phyloP scores from a whole-genome alignment of 2,113 vertebrate genomes.

The Thinocorus orbignyianus region DNA sequence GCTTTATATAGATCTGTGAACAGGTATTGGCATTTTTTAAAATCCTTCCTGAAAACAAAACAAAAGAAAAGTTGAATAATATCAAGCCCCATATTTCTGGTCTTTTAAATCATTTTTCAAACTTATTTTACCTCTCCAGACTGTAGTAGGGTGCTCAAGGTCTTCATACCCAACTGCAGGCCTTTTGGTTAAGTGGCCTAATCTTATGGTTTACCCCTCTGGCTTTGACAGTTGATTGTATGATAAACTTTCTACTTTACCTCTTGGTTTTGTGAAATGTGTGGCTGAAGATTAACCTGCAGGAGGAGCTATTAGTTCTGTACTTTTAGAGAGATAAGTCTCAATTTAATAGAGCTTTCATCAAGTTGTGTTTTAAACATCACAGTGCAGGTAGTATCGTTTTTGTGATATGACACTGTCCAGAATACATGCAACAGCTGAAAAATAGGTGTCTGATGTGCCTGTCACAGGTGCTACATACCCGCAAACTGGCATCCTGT shows the following conservation, averaged over 20 bases:
- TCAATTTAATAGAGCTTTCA: neutral
- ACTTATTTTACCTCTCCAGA: neutral
- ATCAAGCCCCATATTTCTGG: neutral
- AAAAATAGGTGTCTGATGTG: neutral
- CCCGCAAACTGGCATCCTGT: neutral
- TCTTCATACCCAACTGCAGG: neutral
- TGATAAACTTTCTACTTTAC: neutral
- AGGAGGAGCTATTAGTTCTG: slow-evolving; percentile 26
- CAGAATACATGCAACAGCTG: neutral
- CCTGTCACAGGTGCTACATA: neutral
- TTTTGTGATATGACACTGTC: neutral
- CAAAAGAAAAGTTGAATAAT: neutral
- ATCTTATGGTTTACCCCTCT: neutral
- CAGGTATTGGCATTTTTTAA: neutral
- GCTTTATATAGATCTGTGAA: neutral
- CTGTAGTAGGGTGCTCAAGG: neutral
- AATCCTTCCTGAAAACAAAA: neutral
- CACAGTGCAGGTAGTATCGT: neutral
- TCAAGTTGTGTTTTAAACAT: neutral
- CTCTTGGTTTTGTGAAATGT: neutral
- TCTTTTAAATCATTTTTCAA: neutral
- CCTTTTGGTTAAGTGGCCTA: neutral
- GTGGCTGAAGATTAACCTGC: neutral
- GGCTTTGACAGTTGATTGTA: neutral
- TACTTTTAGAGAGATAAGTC: neutral